Conservation (phyloP, 2,113 vertebrate species). For the Trinectes maculatus region DNA sequence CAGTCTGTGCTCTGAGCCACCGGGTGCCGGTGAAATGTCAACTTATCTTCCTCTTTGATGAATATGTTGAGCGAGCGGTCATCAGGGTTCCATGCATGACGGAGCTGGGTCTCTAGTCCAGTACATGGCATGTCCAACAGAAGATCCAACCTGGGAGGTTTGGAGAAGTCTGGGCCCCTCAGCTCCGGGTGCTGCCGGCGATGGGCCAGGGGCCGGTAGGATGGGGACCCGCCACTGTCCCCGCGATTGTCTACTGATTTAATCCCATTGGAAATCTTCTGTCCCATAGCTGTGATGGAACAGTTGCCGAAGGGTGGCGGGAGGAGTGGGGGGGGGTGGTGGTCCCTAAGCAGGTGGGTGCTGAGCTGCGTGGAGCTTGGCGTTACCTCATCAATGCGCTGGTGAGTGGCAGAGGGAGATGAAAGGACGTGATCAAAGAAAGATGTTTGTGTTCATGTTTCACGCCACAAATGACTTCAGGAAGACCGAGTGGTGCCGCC, state of each 20-base stretch:
- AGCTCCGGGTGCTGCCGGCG: conserved; percentile 87
- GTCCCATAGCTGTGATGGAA: conserved; percentile 88
- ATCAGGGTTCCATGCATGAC: conserved; percentile 94
- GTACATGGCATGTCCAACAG: conserved; percentile 94
- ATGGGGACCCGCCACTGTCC: conserved; percentile 82
- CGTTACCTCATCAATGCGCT: conserved; percentile 91
- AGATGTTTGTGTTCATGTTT: conserved; percentile 43
- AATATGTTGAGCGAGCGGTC: conserved; percentile 98
- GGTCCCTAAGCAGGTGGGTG: conserved; percentile 57
- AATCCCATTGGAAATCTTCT: conserved; percentile 97
- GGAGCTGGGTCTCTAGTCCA: conserved; percentile 85
- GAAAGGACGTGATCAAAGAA: conserved; percentile 52
- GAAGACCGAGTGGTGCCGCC: conserved; percentile 26
- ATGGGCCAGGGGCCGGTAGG: conserved; percentile 83
- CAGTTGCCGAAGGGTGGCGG: conserved; percentile 31
- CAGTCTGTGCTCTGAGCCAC: conserved; percentile 97
- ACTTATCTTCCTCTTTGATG: conserved; percentile 94
- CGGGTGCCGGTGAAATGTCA: conserved; percentile 96
- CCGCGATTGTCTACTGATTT: conserved; percentile 93
- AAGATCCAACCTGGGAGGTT: conserved; percentile 91
- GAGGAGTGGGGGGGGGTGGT: neutral
- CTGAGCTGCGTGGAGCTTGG: conserved; percentile 70
- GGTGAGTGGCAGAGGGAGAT: conserved; percentile 42
- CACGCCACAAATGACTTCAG: conserved; percentile 68
- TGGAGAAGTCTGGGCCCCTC: conserved; percentile 88